These are phyloP conservation scores for Selenia dentaria DNA, from an alignment of 2,888 invertebrate genomes.

Conservation along the genomic window DNA sequence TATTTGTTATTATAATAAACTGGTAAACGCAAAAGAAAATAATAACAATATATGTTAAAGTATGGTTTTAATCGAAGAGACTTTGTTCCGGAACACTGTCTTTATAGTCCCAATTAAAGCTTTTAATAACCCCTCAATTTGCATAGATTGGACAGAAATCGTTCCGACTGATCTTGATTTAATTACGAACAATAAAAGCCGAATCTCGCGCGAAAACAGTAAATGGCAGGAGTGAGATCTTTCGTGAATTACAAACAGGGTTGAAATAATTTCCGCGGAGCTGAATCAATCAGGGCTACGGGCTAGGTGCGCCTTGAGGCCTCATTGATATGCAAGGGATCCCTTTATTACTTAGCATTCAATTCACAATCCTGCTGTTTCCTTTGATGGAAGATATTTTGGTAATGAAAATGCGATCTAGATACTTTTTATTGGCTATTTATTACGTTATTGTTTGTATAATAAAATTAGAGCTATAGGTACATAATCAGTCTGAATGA, in stretches of 20 bases:
- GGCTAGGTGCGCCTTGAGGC: constrained; percentile 55
- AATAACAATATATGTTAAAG: too few relatives aligned
- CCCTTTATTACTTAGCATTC: constrained; percentile 71
- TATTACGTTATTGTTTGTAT: constrained; percentile 19
- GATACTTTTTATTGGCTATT: constrained; percentile 9
- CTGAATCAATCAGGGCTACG: constrained; percentile 61
- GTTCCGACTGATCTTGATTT: constrained; percentile 43
- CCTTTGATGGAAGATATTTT: constrained; percentile 49
- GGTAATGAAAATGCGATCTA: constrained; percentile 43
- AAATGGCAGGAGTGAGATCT: constrained; percentile 53
- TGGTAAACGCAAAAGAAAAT: too few relatives aligned
- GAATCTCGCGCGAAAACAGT: constrained; percentile 55
- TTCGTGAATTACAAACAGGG: constrained; percentile 62
- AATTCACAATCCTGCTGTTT: constrained; percentile 60
- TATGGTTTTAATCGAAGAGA: too few relatives aligned
- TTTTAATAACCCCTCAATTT: constrained; percentile 28
- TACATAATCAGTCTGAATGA: too few relatives aligned
- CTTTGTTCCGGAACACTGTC: constrained; percentile 3
- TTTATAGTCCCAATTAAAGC: constrained; percentile 16
- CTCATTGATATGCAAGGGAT: constrained; percentile 75
- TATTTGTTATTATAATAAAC: too few relatives aligned
- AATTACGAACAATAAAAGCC: constrained; percentile 55
- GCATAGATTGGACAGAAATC: constrained; percentile 35
- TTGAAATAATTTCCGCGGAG: constrained; percentile 63
- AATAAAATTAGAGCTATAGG: too few relatives aligned